Percentiles rank a stretch among this genome's conserved stretches.
These are phyloP conservation scores for Linyphia triangularis DNA, from an alignment of 2,888 invertebrate species.

Conservation along the genomic window DNA sequence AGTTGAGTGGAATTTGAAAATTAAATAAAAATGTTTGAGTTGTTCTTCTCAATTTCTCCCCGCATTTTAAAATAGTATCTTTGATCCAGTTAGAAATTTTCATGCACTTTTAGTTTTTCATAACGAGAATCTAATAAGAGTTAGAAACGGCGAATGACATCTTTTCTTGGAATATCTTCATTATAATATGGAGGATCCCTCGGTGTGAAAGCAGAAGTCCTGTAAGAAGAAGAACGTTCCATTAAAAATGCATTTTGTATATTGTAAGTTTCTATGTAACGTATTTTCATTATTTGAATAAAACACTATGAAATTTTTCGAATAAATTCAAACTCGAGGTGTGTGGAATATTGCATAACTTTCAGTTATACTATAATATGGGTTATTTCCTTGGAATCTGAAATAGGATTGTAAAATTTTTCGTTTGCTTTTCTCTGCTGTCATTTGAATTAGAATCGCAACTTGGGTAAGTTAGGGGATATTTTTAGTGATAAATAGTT, in stretches of 20 bases:
- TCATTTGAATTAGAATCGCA: too few species aligned
- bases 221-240: background rate
- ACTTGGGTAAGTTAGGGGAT: too few species aligned
- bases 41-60: too few species aligned
- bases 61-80: too few species aligned
- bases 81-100: too few species aligned
- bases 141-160: constrained; percentile 14
- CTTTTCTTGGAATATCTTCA: constrained; percentile 13
- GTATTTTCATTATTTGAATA: background rate
- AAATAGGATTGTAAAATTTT: too few species aligned
- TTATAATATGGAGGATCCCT: constrained; percentile 9
- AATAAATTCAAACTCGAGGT: background rate
- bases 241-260: background rate
- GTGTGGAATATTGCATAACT: background rate
- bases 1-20: too few species aligned
- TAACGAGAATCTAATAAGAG: background rate
- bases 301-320: background rate
- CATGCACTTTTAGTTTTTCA: too few species aligned
- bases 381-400: background rate
- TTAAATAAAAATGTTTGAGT: too few species aligned
- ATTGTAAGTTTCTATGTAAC: background rate
- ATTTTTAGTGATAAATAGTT: too few species aligned
- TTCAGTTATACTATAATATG: background rate
- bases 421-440: too few species aligned
- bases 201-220: constrained; percentile 14